Conservation (phyloP, 2,888 invertebrate species). For the Ormyrus rosae region DNA sequence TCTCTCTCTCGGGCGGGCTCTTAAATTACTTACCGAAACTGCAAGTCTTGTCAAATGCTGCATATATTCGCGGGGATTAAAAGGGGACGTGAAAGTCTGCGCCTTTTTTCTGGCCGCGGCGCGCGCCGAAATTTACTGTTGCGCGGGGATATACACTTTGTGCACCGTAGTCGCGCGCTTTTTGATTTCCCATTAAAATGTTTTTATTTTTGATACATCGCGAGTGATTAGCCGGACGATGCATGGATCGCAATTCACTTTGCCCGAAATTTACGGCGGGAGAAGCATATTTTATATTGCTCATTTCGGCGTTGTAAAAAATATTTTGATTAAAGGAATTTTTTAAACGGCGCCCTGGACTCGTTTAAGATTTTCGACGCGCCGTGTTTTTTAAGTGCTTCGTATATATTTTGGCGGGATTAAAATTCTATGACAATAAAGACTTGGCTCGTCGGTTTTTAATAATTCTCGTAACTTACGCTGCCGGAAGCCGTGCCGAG, state of each 20-base stretch:
- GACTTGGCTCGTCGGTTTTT: too few relatives aligned
- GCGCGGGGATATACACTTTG: neutral
- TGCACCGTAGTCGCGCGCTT: neutral
- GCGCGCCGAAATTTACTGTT: neutral
- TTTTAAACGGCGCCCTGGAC: too few relatives aligned
- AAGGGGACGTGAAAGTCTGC: conserved; percentile 21
- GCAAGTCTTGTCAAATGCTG: conserved; percentile 30
- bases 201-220: neutral
- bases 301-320: too few relatives aligned
- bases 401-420: too few relatives aligned
- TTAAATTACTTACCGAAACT: conserved; percentile 43
- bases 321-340: too few relatives aligned
- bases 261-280: too few relatives aligned
- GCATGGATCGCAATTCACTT: too few relatives aligned
- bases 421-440: too few relatives aligned
- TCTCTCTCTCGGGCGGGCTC: neutral
- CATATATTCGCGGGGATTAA: neutral
- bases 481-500: neutral
- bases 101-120: neutral
- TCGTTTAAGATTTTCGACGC: too few relatives aligned
- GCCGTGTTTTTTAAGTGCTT: too few relatives aligned
- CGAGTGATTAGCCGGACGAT: neutral
- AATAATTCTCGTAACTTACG: conserved; percentile 10
- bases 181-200: neutral
- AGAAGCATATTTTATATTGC: too few relatives aligned